A percentile compares a stretch with the other conserved stretches of the same genome.
phyloP scores from a whole-genome alignment of 1,140 invertebrate species.

The Sitophilus oryzae region DNA sequence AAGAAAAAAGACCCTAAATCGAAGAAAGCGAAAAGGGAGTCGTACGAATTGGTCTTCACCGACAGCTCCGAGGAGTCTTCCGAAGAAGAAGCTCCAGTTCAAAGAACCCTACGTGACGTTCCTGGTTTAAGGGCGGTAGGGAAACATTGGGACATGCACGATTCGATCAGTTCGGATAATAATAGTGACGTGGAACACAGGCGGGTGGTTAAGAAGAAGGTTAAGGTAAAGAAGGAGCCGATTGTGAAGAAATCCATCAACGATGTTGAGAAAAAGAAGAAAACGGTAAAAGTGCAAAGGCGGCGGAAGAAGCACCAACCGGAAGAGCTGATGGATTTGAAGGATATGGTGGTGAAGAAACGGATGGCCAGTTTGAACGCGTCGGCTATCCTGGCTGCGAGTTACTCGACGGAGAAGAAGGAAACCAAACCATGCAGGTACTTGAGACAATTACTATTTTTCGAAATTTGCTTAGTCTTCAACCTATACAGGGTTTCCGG shows the following conservation, averaged over 20 bases:
- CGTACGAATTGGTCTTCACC: background rate
- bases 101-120: constrained; percentile 60
- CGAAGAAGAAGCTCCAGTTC: constrained; percentile 39
- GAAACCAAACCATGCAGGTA: constrained; percentile 49
- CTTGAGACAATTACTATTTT: too few relatives aligned
- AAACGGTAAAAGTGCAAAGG: constrained; percentile 21
- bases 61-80: constrained; percentile 43
- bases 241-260: constrained; percentile 4
- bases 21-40: constrained; percentile 23
- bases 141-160: constrained; percentile 75
- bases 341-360: constrained; percentile 82
- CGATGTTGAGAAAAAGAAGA: constrained; percentile 13
- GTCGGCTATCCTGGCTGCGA: constrained; percentile 84
- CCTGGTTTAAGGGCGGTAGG: constrained; percentile 69
- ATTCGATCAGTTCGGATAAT: constrained; percentile 54
- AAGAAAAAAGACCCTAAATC: constrained; percentile 6
- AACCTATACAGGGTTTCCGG: too few relatives aligned
- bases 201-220: constrained; percentile 20
- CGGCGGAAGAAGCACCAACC: constrained; percentile 35
- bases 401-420: constrained; percentile 72
- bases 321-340: constrained; percentile 74
- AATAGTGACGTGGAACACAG: constrained; percentile 33
- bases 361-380: constrained; percentile 91
- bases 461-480: too few relatives aligned
- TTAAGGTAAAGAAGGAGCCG: constrained; percentile 23